A percentile compares a stretch with the other conserved stretches of the same genome.
phyloP scores from a whole-genome alignment of 1,140 invertebrate species.

The Drosophila orena region DNA sequence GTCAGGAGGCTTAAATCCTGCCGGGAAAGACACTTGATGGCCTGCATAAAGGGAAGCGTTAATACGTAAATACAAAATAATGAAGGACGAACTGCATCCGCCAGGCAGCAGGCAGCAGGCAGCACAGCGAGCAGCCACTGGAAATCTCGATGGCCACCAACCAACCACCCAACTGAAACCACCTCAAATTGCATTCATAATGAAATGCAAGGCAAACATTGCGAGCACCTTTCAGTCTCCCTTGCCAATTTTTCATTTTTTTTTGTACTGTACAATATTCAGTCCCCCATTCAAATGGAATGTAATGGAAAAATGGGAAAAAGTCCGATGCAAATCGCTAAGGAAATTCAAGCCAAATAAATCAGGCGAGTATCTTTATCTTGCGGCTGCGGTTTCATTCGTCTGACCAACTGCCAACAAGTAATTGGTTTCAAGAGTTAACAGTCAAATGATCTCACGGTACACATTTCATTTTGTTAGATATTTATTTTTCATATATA shows the following conservation, averaged over 20 bases:
- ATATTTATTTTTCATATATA: slow-evolving; percentile 29
- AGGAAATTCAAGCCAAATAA: slow-evolving; percentile 13
- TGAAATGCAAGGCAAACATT: slow-evolving; percentile 67
- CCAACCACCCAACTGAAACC: slow-evolving; percentile 3
- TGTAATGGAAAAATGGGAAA: slow-evolving; percentile 18
- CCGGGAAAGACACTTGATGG: slow-evolving; percentile 34
- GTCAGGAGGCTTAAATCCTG: slow-evolving; percentile 27
- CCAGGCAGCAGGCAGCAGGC: not conserved
- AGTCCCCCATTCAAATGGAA: slow-evolving; percentile 6
- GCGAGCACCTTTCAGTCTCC: slow-evolving; percentile 29
- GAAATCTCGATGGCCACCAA: slow-evolving; percentile 1
- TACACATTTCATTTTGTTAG: slow-evolving; percentile 31
- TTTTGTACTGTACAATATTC: slow-evolving; percentile 4
- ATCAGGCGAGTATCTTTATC: not conserved
- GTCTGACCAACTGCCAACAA: slow-evolving; percentile 14
- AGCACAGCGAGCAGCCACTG: not conserved
- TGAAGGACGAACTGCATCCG: slow-evolving; percentile 27
- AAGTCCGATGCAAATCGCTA: slow-evolving; percentile 22
- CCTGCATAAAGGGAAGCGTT: slow-evolving; percentile 62
- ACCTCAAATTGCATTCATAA: slow-evolving; percentile 65
- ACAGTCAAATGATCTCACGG: slow-evolving; percentile 44
- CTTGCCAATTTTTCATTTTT: slow-evolving; percentile 47
- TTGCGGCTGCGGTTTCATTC: slow-evolving; percentile 8
- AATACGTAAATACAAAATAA: slow-evolving; percentile 71
- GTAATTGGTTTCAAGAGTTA: slow-evolving; percentile 37